phyloP scores from a whole-genome alignment of 2,888 invertebrate species.

The Lasius fuliginosus region DNA sequence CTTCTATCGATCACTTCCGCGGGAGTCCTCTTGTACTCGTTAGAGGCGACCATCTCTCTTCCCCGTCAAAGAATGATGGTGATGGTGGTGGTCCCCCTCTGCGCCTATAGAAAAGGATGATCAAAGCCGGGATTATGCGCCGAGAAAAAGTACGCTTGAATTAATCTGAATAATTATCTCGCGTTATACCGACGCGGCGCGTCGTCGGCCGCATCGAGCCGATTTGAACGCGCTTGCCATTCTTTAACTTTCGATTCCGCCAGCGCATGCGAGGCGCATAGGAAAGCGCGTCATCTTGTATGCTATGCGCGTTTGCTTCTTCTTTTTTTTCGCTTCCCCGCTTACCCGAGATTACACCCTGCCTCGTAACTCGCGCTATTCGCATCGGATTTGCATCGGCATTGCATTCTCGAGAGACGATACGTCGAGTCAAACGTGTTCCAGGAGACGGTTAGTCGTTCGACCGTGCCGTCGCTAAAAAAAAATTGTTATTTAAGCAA shows the following conservation, averaged over 20 bases:
- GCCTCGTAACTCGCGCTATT: constrained; percentile 41
- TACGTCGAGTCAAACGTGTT: constrained; percentile 68
- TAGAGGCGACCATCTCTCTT: constrained; percentile 53
- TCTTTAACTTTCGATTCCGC: constrained; percentile 34
- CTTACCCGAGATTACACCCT: constrained; percentile 9
- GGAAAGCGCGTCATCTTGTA: constrained; percentile 17
- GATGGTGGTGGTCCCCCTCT: neutral
- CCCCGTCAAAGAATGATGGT: constrained; percentile 51
- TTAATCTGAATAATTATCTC: constrained; percentile 57
- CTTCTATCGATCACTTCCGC: constrained; percentile 71
- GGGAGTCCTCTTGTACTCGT: constrained; percentile 61
- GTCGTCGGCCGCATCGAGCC: constrained; percentile 17
- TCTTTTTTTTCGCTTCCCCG: neutral
- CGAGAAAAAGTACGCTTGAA: constrained; percentile 57
- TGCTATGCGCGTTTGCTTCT: neutral
- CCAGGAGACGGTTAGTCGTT: constrained; percentile 67
- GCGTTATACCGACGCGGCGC: neutral
- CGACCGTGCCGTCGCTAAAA: constrained; percentile 70
- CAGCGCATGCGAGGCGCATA: constrained; percentile 16
- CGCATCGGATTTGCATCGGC: constrained; percentile 39
- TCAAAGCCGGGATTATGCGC: constrained; percentile 54
- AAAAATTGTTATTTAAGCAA: constrained; percentile 65
- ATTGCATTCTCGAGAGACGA: constrained; percentile 51
- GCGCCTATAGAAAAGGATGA: constrained; percentile 44
- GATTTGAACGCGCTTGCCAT: constrained; percentile 50